Base-by-base conservation (phyloP, 2,888 invertebrate genomes). In the Diaphora mendica region DNA sequence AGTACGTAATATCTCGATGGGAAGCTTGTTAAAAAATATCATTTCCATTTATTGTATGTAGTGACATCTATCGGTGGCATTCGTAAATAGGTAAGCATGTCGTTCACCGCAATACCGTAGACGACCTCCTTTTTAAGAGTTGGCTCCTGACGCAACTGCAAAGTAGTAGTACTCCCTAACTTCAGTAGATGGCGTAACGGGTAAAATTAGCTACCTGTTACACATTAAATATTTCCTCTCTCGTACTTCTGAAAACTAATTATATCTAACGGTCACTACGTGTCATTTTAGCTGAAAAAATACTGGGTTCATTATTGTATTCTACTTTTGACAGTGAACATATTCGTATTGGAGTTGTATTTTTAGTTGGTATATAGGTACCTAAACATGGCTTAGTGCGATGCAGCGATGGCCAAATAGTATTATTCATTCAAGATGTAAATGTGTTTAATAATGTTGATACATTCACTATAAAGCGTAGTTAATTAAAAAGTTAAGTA, bases 21-120 rank as follows among this genome's bases (percentile, higher is more conserved):
- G n/a, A n/a, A n/a, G n/a, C n/a, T 9, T n/a, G 1, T 11, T n/a
- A 51, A 2, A 51, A 51, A 8, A 55, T n/a, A 13, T 17, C 1
- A 7, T 17, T 30, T 30, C 7, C 30, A 30, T 5, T 8, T 26
- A 48, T 69, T 39, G 55, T 35, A 23, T 35, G 65, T 35, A 62
- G 30, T 68, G 80, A 85, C 90, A 90, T 89, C 90, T 90, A 79
- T 82, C 68, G 81, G 65, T 70, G 17, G 26, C 11, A n/a, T 11
- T 13, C 23, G 15, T 4, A 79, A 83, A 79, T 79, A 76, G 74
- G n/a, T 7, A 70, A 65, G 9, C 74, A 51, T 39, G 30, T 44
- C 59, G 39, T 23, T 69, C 59, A 23, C 67, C 64, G 65, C 20
- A 64, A 74, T 62, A 51, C 68, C 69, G 65, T 65, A 65, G 64